A percentile compares a stretch with the other conserved stretches of the same genome.
These are phyloP conservation scores for Phrynocephalus versicolor DNA, from an alignment of 2,113 vertebrate genomes.

Conservation along the genomic window DNA sequence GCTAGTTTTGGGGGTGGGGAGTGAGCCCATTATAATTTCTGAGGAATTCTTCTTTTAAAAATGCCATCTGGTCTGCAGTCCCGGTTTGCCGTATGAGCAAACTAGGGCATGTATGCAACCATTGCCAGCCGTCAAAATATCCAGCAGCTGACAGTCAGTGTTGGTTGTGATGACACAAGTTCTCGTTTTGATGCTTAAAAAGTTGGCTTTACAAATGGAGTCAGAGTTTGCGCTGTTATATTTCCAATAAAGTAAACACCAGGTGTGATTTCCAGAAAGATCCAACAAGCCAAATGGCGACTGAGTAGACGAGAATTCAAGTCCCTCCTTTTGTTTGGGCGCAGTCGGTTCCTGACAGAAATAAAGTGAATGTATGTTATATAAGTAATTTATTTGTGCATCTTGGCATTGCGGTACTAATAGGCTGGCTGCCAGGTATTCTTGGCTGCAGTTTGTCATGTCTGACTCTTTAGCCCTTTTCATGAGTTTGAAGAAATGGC, in stretches of 20 bases:
- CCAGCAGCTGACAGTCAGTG: no score
- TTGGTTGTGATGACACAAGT: no score
- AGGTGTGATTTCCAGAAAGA: slow-evolving; percentile 55
- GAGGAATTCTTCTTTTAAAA: no score
- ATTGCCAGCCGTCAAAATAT: no score
- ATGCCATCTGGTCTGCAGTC: no score
- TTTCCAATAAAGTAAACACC: slow-evolving; percentile 63
- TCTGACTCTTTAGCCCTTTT: slow-evolving; percentile 69
- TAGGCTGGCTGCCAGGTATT: slow-evolving; percentile 68
- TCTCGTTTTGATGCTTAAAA: no score
- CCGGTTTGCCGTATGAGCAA: no score
- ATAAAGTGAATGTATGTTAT: slow-evolving; percentile 58
- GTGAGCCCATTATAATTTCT: no score
- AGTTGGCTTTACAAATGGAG: slow-evolving; percentile 45
- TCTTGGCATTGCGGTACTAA: slow-evolving; percentile 62
- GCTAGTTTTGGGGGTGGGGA: no score
- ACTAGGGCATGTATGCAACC: no score
- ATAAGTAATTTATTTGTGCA: slow-evolving; percentile 69
- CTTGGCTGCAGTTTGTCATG: slow-evolving; percentile 64
- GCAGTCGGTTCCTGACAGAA: slow-evolving; percentile 56
- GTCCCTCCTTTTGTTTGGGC: slow-evolving; percentile 59
- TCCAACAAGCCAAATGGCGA: slow-evolving; percentile 32
- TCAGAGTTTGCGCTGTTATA: slow-evolving; percentile 45
- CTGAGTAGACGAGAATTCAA: slow-evolving; percentile 31
- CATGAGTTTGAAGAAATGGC: slow-evolving; percentile 68